These are phyloP conservation scores for Mythimna pallens DNA, from an alignment of 2,888 invertebrate genomes.

Conservation along the genomic window DNA sequence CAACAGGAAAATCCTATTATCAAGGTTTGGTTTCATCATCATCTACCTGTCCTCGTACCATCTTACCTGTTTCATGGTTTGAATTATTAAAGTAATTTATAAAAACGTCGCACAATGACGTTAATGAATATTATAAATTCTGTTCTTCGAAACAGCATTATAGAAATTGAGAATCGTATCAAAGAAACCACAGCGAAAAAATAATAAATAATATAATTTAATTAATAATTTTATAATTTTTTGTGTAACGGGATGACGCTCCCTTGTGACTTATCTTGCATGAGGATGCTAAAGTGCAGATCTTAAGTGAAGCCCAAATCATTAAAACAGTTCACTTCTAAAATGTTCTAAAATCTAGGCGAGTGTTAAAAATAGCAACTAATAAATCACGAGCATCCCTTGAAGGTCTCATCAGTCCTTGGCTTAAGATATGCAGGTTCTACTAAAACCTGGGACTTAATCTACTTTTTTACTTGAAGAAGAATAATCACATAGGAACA, in stretches of 20 bases:
- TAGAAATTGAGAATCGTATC: conserved; percentile 6
- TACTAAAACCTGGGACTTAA: background rate
- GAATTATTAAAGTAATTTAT: background rate
- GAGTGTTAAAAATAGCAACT: conserved; percentile 5
- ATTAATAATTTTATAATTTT: too few relatives aligned
- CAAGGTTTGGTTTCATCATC: background rate
- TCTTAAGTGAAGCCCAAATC: background rate
- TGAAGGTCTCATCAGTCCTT: background rate
- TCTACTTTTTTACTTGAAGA: background rate
- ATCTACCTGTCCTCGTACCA: background rate
- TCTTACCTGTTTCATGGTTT: background rate
- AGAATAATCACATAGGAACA: background rate
- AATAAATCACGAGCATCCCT: conserved; percentile 9
- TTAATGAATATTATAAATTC: conserved; percentile 22
- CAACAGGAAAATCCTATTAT: background rate
- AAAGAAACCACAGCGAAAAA: conserved; percentile 6
- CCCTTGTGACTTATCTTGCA: conserved; percentile 20
- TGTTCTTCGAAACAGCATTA: conserved; percentile 19
- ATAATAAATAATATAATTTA: conserved; percentile 19
- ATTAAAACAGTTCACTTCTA: background rate
- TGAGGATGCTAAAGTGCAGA: background rate
- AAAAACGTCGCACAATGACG: background rate
- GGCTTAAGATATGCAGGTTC: background rate
- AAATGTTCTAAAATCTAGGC: background rate
- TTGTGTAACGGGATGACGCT: background rate